These are phyloP conservation scores for Pelecanus crispus DNA, from an alignment of 2,113 vertebrate species.

Conservation along the genomic window DNA sequence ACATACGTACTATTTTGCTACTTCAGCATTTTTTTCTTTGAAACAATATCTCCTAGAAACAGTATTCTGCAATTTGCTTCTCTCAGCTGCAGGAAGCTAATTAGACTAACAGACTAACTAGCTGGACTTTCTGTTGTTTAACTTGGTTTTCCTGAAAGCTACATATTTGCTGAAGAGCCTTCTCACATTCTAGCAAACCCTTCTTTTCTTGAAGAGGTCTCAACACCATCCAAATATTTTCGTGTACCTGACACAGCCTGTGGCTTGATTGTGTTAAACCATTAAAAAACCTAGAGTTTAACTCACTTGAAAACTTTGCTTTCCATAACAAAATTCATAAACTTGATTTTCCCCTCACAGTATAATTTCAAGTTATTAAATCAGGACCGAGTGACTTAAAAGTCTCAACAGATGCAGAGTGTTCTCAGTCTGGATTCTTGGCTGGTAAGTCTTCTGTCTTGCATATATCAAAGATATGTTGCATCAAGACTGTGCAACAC, in stretches of 20 bases:
- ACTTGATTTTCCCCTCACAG: neutral
- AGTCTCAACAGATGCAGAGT: neutral
- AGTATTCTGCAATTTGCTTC: neutral
- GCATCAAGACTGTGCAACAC: neutral
- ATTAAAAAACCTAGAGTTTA: neutral
- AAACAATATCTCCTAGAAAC: neutral
- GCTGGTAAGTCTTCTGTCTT: accelerated
- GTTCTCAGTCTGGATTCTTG: neutral
- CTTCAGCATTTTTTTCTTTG: neutral
- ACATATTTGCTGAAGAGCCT: neutral
- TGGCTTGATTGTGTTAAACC: neutral
- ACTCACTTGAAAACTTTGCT: neutral
- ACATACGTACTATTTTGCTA: neutral
- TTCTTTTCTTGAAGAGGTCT: neutral
- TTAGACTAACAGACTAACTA: neutral
- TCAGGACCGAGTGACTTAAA: neutral
- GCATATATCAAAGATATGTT: neutral
- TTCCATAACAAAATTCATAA: neutral
- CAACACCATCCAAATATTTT: neutral
- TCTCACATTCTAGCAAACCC: neutral
- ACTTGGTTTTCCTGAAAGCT: neutral
- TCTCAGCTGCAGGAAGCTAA: neutral
- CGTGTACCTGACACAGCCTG: neutral
- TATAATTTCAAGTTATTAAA: neutral
- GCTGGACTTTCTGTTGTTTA: neutral